Base-by-base conservation (phyloP, 2,113 vertebrate species). In the Panthera uncia region DNA sequence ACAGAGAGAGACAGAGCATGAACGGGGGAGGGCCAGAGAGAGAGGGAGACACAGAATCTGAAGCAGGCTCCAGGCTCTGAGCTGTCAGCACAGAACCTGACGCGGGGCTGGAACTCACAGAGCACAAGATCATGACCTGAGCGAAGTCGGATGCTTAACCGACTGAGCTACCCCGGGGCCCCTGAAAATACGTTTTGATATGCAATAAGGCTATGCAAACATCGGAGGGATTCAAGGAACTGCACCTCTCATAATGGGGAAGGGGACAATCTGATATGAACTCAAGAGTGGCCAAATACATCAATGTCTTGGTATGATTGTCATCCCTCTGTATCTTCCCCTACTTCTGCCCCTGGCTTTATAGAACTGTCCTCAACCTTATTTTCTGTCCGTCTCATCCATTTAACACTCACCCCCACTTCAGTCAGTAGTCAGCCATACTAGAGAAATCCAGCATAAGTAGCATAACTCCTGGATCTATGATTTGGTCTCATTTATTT, bases 401-500 rank as follows among this genome's bases (percentile, higher is more conserved):
- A 33, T n/a, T 50, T 52, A 74, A 76, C 23, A 94, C 41, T 96
- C 10, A 97, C 74, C 14, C 52, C 19, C 57, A 61, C 7, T 61
- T 61, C 45, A 84, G 29, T 84, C 21, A 10, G 71, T 21, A 4
- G 25, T 31, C 50, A 92, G n/a, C 31, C 41, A 18, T n/a, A 65
- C 2, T 48, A 23, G 41, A 74, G 14, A 92, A 97, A 57, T n/a
- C 4, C 69, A 91, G 65, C 7, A 18, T 4, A 92, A 71, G 15
- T 23, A 92, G 11, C 7, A n/a, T 19, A 82, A 18, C 13, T 94
- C 23, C 41, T 69, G 50, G 14, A 14, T 71, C 36, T 61, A 71
- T 93, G 52, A 31, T 85, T 18, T 78, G 36, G 6, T 86, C 61
- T 41, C 31, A 61, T 93, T 97, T 94, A 97, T 92, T 25, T 23